Evolutionary conservation across 1,140 invertebrate species (phyloP), one percentile per base, ranked within the genome.

Genomic region (Drosophila setifemur): DNA sequence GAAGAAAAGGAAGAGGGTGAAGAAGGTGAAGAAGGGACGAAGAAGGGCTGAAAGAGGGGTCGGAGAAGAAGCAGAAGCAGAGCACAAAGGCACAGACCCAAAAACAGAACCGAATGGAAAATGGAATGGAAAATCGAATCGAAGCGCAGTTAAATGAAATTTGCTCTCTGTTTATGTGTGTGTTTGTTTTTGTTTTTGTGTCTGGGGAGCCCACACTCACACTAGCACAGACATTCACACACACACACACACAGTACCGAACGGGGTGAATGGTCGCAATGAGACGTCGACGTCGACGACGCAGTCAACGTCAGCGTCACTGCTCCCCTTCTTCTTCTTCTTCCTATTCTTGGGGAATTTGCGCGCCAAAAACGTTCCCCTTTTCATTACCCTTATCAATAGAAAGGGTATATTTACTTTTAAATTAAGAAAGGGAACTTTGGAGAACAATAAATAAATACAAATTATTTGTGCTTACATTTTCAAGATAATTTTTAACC

Each of bases 211-310:
- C 23, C 44, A 25, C 26, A 45, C 42, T 42, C 14, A 53, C 35
- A 40, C 4, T 11, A 4, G 4, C 4, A 35, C 14, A 7, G 1
- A 16, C 4, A 40, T 19, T 4, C 16, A 28, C n/a, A 26, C 18
- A 25, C 29, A 21, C 37, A 16, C 39, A 39, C 23, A 45, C 44
- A 45, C 42, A 54, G 67, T 43, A 26, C 29, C 53, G 35, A 45
- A 47, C 74, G 55, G 50, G 79, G 81, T 85, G 79, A 85, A 85
- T 86, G 79, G 81, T 79, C 79, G 81, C 74, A 83, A 69, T 64
- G 55, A 71, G 70, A 75, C 73, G 73, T 49, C 57, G 69, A 33
- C 23, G 49, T 40, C 52, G 72, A 35, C 67, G 67, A 52, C 35
- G 54, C 72, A 31, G 52, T 26, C 49, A 45, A 53, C 33, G 69